phyloP scores from a whole-genome alignment of 2,797 vertebrate genomes.

The Aratinga solstitialis region DNA sequence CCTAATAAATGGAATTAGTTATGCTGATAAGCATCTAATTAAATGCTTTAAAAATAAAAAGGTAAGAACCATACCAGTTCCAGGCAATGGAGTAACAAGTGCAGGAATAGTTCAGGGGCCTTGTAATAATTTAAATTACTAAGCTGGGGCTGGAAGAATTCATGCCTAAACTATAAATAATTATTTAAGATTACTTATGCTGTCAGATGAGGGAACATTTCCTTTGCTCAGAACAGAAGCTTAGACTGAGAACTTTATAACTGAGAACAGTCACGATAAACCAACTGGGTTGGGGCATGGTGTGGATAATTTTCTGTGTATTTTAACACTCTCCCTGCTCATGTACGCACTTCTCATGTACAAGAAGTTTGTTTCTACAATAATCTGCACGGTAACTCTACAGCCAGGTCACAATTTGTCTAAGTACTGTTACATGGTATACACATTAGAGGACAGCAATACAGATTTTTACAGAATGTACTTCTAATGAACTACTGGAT shows the following conservation, averaged over 20 bases:
- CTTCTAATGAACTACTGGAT: background rate
- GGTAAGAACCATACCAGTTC: background rate
- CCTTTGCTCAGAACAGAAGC: background rate
- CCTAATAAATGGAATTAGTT: conserved; percentile 34
- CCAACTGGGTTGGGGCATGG: background rate
- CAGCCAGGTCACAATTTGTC: background rate
- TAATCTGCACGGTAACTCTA: background rate
- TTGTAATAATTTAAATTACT: background rate
- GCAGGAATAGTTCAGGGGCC: background rate
- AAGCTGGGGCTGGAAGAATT: background rate
- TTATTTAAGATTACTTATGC: background rate
- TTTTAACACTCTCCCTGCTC: background rate
- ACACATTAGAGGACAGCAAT: background rate
- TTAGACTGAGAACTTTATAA: background rate
- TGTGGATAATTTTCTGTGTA: background rate
- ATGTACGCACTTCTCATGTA: background rate
- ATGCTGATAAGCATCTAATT: conserved; percentile 10
- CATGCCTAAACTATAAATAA: background rate
- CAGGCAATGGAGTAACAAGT: background rate
- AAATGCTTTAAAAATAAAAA: conserved; percentile 31
- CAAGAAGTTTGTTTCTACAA: background rate
- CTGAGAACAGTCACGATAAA: background rate
- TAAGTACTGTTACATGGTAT: background rate
- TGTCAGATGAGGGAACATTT: background rate
- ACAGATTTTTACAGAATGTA: background rate